Conservation (phyloP, 2,797 vertebrate species). For the Masticophis lateralis region DNA sequence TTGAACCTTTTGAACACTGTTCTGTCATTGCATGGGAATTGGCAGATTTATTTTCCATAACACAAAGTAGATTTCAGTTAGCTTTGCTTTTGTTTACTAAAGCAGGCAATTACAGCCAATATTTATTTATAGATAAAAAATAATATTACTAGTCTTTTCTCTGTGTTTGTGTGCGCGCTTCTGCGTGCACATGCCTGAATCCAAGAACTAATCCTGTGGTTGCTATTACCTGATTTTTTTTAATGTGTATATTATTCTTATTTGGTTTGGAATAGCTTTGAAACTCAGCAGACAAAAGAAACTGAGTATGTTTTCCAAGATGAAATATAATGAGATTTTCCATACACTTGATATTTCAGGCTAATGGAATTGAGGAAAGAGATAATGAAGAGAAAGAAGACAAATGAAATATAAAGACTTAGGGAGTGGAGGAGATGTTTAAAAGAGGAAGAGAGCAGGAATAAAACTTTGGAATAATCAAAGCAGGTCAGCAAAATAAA, state of each 20-base stretch:
- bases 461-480: neutral
- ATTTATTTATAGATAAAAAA: neutral
- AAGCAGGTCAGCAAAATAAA: neutral
- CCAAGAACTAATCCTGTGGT: neutral
- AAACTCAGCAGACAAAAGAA: neutral
- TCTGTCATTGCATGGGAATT: neutral
- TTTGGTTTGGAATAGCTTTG: neutral
- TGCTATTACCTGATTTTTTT: neutral
- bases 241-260: neutral
- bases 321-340: neutral
- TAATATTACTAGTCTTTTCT: neutral
- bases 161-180: neutral
- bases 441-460: neutral
- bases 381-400: neutral
- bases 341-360: neutral
- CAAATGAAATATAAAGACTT: neutral
- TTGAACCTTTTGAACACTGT: neutral
- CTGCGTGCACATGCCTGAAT: neutral
- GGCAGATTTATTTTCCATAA: neutral
- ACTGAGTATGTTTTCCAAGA: neutral
- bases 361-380: neutral
- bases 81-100: neutral
- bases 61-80: neutral
- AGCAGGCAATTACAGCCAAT: neutral
- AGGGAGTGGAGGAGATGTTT: neutral